Percentiles rank a stretch among this genome's conserved stretches.
These are phyloP conservation scores for Cepaea hortensis DNA, from an alignment of 2,888 invertebrate genomes.

Conservation along the genomic window DNA sequence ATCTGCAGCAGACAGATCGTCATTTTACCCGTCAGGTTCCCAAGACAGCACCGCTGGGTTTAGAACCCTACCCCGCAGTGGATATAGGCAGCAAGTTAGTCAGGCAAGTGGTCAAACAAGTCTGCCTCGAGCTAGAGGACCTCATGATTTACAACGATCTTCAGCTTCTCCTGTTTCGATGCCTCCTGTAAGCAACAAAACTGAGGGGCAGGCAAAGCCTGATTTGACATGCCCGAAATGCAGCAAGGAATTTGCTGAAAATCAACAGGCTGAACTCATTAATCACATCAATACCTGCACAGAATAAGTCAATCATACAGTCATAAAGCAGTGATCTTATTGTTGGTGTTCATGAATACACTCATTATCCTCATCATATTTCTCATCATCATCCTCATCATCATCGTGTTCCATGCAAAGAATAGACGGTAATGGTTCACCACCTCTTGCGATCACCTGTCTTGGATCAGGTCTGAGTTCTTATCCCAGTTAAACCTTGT, in stretches of 20 bases:
- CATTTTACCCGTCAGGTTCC: slow-evolving; percentile 5
- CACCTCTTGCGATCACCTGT: too few relatives aligned
- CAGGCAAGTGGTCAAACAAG: slow-evolving; percentile 22
- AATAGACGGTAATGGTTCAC: too few relatives aligned
- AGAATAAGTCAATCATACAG: slow-evolving; percentile 16
- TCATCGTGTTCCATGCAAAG: too few relatives aligned
- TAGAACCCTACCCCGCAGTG: not conserved
- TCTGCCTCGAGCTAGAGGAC: slow-evolving; percentile 34
- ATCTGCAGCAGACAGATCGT: slow-evolving; percentile 18
- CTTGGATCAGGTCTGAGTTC: too few relatives aligned
- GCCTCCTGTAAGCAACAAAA: slow-evolving; percentile 14
- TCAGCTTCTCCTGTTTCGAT: slow-evolving; percentile 22
- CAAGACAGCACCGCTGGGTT: not conserved
- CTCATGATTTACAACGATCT: not conserved
- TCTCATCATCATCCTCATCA: too few relatives aligned
- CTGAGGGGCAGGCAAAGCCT: slow-evolving; percentile 33
- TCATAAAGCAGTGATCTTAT: too few relatives aligned
- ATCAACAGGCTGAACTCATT: slow-evolving; percentile 60
- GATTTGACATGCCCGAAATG: slow-evolving; percentile 67
- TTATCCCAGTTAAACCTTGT: too few relatives aligned
- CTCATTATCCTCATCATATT: too few relatives aligned
- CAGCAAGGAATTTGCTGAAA: slow-evolving; percentile 60
- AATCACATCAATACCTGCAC: slow-evolving; percentile 67
- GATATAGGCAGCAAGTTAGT: not conserved
- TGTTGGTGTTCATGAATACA: too few relatives aligned